A percentile compares a stretch with the other conserved stretches of the same genome.
Evolutionary conservation across 1,140 invertebrate genomes (phyloP).

Genomic region (Apis cerana): DNA sequence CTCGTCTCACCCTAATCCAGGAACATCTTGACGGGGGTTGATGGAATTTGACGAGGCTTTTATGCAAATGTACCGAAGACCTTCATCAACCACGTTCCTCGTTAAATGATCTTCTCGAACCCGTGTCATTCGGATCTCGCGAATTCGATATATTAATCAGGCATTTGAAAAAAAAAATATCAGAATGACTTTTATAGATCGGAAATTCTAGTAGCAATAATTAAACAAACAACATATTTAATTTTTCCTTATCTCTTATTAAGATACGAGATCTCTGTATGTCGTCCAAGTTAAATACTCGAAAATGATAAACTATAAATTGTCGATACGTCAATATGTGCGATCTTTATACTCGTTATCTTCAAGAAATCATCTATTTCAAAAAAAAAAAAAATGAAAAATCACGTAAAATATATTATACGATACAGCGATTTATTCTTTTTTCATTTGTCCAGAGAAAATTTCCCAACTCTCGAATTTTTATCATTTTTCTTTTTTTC

Average conservation of each 20-base stretch:
- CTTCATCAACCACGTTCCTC: slow-evolving; percentile 9
- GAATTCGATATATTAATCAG: not conserved
- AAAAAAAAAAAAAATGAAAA: not conserved
- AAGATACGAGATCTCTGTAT: not conserved
- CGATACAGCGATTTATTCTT: no score
- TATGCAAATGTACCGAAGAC: slow-evolving; percentile 21
- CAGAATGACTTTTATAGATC: not conserved
- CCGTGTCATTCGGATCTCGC: not conserved
- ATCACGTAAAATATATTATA: no score
- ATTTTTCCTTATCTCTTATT: not conserved
- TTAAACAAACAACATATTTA: no score
- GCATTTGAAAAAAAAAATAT: not conserved
- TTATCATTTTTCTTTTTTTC: no score
- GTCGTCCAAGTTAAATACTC: not conserved
- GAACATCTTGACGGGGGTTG: slow-evolving; percentile 6
- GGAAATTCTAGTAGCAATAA: no score
- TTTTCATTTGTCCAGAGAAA: no score
- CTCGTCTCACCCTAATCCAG: not conserved
- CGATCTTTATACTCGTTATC: no score
- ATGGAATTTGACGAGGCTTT: slow-evolving; percentile 28
- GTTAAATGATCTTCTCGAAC: not conserved
- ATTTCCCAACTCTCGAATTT: no score
- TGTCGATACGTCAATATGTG: no score
- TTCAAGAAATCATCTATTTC: not conserved
- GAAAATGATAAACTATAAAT: not conserved